Percentiles rank a stretch among this genome's conserved stretches.
Evolutionary conservation across 2,797 vertebrate species (phyloP).

Genomic region (Pteronotus mesoamericanus): DNA sequence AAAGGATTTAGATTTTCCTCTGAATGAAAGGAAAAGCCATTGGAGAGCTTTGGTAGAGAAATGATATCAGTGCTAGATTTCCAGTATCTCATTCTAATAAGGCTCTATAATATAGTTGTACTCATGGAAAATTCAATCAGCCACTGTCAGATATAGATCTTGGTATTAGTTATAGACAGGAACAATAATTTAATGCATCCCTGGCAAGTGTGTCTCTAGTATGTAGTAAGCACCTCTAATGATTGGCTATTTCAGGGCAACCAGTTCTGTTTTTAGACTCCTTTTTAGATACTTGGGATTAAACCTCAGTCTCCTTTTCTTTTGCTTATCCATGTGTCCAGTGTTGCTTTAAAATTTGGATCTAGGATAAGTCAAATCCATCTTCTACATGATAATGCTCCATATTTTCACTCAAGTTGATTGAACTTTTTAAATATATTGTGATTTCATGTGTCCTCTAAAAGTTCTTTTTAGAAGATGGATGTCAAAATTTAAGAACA

Average conservation of each 20-base stretch:
- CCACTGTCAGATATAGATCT: neutral
- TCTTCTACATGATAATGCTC: neutral
- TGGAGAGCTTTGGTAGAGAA: neutral
- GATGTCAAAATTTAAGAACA: neutral
- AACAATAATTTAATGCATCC: neutral
- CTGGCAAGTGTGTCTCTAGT: neutral
- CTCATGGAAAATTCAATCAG: neutral
- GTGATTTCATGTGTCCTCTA: neutral
- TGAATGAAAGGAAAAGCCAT: neutral
- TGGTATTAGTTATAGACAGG: neutral
- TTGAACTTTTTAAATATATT: neutral
- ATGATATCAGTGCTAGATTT: neutral
- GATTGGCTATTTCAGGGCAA: neutral
- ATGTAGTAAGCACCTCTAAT: neutral
- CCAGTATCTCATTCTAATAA: neutral
- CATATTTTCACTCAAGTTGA: neutral
- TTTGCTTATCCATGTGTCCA: neutral
- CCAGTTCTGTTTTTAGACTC: conserved; percentile 27
- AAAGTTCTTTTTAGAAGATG: neutral
- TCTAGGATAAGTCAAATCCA: neutral
- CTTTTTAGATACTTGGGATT: neutral
- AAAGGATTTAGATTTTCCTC: neutral
- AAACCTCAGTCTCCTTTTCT: neutral
- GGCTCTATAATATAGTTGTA: neutral
- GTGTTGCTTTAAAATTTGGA: neutral